Evolutionary conservation across 2,113 vertebrate species (phyloP).

Genomic region (Piaya cayana): DNA sequence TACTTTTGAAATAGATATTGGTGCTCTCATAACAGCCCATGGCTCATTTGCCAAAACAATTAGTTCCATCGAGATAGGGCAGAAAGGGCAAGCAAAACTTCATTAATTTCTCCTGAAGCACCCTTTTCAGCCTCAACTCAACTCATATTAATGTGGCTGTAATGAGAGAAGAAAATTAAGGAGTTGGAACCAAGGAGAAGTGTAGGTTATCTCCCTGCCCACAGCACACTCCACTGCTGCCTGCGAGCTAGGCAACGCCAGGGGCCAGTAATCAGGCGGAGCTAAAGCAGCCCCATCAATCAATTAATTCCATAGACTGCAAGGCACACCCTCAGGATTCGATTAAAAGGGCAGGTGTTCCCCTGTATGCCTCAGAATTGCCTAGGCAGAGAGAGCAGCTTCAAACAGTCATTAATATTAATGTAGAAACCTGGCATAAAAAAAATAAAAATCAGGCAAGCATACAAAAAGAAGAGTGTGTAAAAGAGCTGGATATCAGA

Average conservation of each 20-base stretch:
- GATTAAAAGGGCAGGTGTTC: neutral
- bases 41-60: neutral
- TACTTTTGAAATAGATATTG: neutral
- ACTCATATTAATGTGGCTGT: neutral
- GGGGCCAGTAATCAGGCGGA: neutral
- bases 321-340: neutral
- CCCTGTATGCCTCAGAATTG: neutral
- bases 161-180: neutral
- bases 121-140: neutral
- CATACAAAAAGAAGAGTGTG: neutral
- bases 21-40: neutral
- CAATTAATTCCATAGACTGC: neutral
- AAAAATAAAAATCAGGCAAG: neutral
- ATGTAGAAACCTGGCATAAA: neutral
- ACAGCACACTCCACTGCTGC: neutral
- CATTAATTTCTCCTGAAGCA: neutral
- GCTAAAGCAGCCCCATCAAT: neutral
- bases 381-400: neutral
- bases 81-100: neutral
- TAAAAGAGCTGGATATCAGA: neutral
- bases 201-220: neutral
- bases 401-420: conserved; percentile 15
- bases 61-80: neutral
- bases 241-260: neutral
- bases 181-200: neutral